phyloP scores from a whole-genome alignment of 2,113 vertebrate genomes.

The Fukomys damarensis region DNA sequence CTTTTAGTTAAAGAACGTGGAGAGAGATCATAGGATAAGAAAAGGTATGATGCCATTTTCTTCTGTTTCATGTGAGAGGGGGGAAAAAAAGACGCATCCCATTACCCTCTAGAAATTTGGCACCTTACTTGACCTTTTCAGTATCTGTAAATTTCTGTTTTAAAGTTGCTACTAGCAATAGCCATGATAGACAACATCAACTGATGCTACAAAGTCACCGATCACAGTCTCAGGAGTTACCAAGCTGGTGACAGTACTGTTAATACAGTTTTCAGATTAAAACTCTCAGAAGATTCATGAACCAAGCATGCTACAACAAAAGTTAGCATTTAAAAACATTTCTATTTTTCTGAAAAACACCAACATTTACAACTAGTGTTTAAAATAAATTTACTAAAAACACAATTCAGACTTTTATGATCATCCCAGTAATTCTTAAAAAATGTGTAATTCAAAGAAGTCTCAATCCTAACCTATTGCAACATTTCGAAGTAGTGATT shows the following conservation, averaged over 20 bases:
- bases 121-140: background rate
- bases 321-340: conserved; percentile 5
- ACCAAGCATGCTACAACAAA: background rate
- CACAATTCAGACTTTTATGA: conserved; percentile 1
- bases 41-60: background rate
- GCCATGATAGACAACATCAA: background rate
- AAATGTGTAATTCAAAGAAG: background rate
- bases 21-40: too few species aligned
- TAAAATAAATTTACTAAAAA: conserved; percentile 50
- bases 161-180: background rate
- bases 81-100: background rate
- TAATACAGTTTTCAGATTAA: too few species aligned
- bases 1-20: background rate
- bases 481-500: conserved; percentile 32
- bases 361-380: background rate
- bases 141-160: background rate
- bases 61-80: background rate
- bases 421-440: background rate
- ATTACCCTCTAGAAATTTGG: background rate
- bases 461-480: conserved; percentile 25
- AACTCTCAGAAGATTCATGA: background rate
- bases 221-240: background rate
- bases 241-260: background rate
- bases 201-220: background rate
- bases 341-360: background rate